Conservation (phyloP, 2,888 invertebrate species). For the Meteorus cinctellus region DNA sequence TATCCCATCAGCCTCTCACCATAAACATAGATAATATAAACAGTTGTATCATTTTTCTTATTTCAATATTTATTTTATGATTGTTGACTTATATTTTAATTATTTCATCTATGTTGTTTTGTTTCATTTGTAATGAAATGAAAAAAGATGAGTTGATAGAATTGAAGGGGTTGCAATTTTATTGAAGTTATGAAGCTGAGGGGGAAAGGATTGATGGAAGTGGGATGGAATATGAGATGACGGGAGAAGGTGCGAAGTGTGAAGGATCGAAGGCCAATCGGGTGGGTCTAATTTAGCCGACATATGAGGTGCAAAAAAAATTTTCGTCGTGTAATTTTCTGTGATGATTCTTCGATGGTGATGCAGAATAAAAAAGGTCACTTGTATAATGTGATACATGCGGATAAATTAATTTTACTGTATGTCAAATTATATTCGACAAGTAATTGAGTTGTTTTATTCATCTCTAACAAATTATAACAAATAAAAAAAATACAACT, state of each 20-base stretch:
- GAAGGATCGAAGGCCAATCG: constrained; percentile 38
- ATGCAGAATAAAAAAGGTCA: background rate
- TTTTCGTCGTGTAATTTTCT: constrained; percentile 50
- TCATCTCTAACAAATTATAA: too few species aligned
- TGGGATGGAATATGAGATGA: constrained; percentile 33
- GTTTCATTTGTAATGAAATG: background rate
- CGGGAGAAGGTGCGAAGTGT: constrained; percentile 52
- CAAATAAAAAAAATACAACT: too few species aligned
- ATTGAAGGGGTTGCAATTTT: background rate
- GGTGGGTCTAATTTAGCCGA: constrained; percentile 54
- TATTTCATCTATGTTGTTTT: too few species aligned
- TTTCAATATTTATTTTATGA: background rate
- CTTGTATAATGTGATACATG: background rate
- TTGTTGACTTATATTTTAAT: background rate
- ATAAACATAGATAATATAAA: background rate
- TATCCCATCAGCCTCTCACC: background rate
- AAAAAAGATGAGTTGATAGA: background rate
- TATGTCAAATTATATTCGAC: too few species aligned
- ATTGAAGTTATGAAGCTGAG: background rate
- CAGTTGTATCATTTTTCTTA: background rate
- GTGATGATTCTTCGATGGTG: too few species aligned
- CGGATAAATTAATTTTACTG: background rate
- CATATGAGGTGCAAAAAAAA: constrained; percentile 56
- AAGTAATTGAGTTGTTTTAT: too few species aligned
- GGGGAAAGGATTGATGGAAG: constrained; percentile 23